Percentiles rank a stretch among this genome's conserved stretches.
phyloP scores from a whole-genome alignment of 2,888 invertebrate genomes.

The Asteroscopus sphinx region DNA sequence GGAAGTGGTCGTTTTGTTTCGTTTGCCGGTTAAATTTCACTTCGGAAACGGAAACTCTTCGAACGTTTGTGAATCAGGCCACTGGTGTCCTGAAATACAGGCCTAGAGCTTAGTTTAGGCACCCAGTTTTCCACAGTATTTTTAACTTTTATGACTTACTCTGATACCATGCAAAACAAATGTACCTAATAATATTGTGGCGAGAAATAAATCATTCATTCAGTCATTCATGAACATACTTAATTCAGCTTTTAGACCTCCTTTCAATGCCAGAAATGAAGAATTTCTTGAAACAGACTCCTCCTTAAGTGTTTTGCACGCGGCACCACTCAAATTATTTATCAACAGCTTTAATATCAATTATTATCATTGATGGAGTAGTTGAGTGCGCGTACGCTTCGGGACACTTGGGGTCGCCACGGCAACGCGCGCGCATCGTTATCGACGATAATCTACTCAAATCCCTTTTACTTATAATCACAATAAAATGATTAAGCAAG shows the following conservation, averaged over 20 bases:
- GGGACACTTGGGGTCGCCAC: constrained; percentile 22
- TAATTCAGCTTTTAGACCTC: background rate
- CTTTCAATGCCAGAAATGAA: background rate
- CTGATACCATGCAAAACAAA: too few relatives aligned
- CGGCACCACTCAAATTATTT: constrained; percentile 66
- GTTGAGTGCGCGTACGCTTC: constrained; percentile 8
- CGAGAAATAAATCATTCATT: too few relatives aligned
- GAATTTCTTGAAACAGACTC: constrained; percentile 1
- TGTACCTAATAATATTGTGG: too few relatives aligned
- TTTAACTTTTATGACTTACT: too few relatives aligned
- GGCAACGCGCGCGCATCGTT: constrained; percentile 50
- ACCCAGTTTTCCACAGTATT: too few relatives aligned
- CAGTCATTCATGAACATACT: background rate
- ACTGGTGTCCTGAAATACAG: too few relatives aligned
- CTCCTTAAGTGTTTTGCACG: constrained; percentile 73
- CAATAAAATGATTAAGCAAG: constrained; percentile 2
- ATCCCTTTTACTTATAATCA: constrained; percentile 31
- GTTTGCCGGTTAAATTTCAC: too few relatives aligned
- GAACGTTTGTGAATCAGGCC: too few relatives aligned
- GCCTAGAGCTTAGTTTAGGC: too few relatives aligned
- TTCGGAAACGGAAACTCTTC: too few relatives aligned
- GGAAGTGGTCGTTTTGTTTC: too few relatives aligned
- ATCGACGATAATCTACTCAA: constrained; percentile 41
- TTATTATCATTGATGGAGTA: constrained; percentile 65
- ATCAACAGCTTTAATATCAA: constrained; percentile 73